Conservation (phyloP, 1,140 invertebrate genomes). For the Trinorchestia longiramus region DNA sequence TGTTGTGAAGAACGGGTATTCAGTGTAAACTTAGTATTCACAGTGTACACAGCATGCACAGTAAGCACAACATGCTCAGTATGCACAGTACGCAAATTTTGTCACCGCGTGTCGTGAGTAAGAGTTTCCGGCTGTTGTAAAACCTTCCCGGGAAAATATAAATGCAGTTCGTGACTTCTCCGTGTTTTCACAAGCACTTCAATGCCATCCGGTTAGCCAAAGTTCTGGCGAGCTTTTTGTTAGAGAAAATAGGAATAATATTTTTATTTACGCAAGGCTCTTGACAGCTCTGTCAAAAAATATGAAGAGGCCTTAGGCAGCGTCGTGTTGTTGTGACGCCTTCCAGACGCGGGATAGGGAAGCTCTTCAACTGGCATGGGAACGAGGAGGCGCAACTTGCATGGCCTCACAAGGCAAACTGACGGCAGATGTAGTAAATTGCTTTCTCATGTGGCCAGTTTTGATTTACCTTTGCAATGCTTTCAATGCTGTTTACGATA, state of each 20-base stretch:
- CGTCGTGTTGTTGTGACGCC: not conserved
- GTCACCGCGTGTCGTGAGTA: too few relatives aligned
- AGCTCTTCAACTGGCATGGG: not conserved
- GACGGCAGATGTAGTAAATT: not conserved
- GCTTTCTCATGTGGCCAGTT: not conserved
- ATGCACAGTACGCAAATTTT: too few relatives aligned
- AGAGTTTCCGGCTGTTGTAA: not conserved
- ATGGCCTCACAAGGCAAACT: not conserved
- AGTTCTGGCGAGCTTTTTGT: not conserved
- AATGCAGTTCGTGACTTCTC: not conserved
- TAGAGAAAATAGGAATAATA: not conserved
- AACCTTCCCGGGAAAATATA: not conserved
- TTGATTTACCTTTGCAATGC: not conserved
- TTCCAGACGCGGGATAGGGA: not conserved
- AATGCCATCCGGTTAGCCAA: not conserved
- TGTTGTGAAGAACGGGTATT: too few relatives aligned
- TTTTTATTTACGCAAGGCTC: conserved; percentile 8
- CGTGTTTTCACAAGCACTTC: not conserved
- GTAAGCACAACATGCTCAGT: too few relatives aligned
- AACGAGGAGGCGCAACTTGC: not conserved
- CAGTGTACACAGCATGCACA: too few relatives aligned
- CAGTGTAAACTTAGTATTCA: too few relatives aligned
- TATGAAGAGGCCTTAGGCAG: not conserved
- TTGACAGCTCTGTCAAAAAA: not conserved
- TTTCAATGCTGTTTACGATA: not conserved